Conservation (phyloP, 2,797 vertebrate genomes). For the Notamacropus eugenii region DNA sequence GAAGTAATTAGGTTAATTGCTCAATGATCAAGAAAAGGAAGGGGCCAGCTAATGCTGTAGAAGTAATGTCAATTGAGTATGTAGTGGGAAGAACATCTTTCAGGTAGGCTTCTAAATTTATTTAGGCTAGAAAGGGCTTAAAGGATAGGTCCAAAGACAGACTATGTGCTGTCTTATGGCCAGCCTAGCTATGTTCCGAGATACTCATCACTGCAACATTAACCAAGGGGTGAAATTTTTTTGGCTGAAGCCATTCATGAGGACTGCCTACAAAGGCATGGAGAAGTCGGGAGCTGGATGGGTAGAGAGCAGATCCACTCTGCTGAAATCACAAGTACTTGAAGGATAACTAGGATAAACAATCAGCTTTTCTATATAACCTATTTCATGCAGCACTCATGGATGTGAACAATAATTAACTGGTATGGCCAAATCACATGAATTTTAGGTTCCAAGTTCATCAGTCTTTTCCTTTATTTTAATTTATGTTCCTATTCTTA, state of each 20-base stretch:
- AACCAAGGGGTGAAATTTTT: neutral
- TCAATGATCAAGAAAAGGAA: neutral
- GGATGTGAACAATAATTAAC: neutral
- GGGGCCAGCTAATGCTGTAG: neutral
- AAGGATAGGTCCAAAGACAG: neutral
- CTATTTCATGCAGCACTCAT: neutral
- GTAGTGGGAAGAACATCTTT: neutral
- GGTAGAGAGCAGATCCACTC: neutral
- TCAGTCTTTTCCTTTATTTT: conserved; percentile 9
- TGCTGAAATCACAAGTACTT: neutral
- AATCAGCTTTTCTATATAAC: neutral
- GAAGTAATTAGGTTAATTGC: neutral
- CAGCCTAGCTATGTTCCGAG: neutral
- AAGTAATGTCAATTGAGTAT: neutral
- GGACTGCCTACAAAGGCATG: neutral
- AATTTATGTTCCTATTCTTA: neutral
- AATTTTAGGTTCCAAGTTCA: conserved; percentile 12
- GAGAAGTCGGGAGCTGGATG: neutral
- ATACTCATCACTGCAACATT: neutral
- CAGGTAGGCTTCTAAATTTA: neutral
- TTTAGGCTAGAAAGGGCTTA: neutral
- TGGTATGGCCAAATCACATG: neutral
- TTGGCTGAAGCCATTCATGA: neutral
- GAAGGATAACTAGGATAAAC: neutral
- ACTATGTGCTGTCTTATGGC: no score